Base-by-base conservation (phyloP, 2,888 invertebrate species). In the Ceratothoa steindachneri region DNA sequence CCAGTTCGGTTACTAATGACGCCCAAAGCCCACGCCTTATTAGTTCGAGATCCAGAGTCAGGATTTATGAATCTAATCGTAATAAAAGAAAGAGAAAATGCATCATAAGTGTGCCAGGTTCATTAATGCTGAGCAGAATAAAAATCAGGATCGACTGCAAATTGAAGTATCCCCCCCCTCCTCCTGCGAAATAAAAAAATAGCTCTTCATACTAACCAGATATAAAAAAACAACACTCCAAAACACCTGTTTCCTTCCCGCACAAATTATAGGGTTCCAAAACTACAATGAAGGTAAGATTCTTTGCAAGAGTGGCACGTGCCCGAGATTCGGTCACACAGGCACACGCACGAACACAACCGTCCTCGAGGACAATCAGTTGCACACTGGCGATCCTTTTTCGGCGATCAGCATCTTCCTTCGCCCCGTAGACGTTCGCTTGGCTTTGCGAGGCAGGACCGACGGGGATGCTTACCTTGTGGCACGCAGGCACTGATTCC, bases 291-390 rank as follows among this genome's bases (percentile, higher is more conserved):
- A 15, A 15, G 7, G 41, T 41, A 9, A 9, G 15, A 41, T 41
- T 41, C 15, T 5, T 41, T 41, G 41, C 41, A 60, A 60, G 60
- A 60, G 24, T 60, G 60, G 60, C 60, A 60, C 60, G 60, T 60
- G 60, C 60, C 60, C 60, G 22, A n/a, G 24, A 60, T 12, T 19
- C 12, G 60, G n/a, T 60, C 60, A 60, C 60, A 60, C 22, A 24
- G 27, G 60, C 19, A 24, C n/a, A 24, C 19, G 60, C 60, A 7
- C 60, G 60, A 60, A 60, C 60, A 60, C 60, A 60, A 60, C 60
- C 27, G 12, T 60, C 60, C 60, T 60, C n/a, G 22, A 60, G 60
- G 60, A 60, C 60, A 60, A 60, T 60, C 60, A 60, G 60, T 60
- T 24, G 19, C 60, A 60, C 27, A 60, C 60, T 60, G 60, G 27